Percentiles rank a stretch among this genome's conserved stretches.
Conservation (phyloP, 2,888 invertebrate species). For the Hirtodrosophila cameraria region DNA sequence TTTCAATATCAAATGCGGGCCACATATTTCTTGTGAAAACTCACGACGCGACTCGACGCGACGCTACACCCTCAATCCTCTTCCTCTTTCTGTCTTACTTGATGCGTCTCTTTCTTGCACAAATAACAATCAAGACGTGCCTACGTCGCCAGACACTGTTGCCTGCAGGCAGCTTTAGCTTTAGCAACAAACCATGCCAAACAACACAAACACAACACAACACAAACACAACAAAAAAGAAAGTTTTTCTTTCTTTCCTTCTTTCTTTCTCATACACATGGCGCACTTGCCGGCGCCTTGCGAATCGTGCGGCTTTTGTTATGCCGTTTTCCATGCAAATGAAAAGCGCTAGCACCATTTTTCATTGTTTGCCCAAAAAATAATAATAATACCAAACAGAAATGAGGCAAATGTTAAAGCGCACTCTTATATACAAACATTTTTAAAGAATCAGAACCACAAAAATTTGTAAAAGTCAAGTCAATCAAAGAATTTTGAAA, state of each 20-base stretch:
- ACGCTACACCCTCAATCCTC: slow-evolving; percentile 12
- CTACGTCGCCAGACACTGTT: slow-evolving; percentile 46
- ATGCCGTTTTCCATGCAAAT: slow-evolving; percentile 69
- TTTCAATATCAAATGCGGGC: slow-evolving; percentile 54
- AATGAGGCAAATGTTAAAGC: background rate
- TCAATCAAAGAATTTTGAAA: no score
- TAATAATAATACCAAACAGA: background rate
- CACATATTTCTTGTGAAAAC: slow-evolving; percentile 69
- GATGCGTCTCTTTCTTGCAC: slow-evolving; percentile 18
- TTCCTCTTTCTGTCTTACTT: background rate
- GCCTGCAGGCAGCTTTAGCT: slow-evolving; percentile 49
- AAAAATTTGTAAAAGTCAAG: no score
- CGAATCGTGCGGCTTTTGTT: slow-evolving; percentile 54
- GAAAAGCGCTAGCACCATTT: slow-evolving; percentile 54
- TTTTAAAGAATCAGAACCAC: background rate
- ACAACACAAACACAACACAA: slow-evolving; percentile 16
- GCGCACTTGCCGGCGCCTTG: slow-evolving; percentile 51
- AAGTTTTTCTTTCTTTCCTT: slow-evolving; percentile 72
- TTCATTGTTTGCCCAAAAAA: slow-evolving; percentile 35
- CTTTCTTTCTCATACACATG: slow-evolving; percentile 45
- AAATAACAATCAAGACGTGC: slow-evolving; percentile 64
- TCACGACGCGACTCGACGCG: slow-evolving; percentile 34
- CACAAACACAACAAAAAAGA: slow-evolving; percentile 45
- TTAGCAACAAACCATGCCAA: slow-evolving; percentile 6
- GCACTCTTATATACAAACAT: no score